Conservation (phyloP, 2,113 vertebrate genomes). For the Crotalus tigris region DNA sequence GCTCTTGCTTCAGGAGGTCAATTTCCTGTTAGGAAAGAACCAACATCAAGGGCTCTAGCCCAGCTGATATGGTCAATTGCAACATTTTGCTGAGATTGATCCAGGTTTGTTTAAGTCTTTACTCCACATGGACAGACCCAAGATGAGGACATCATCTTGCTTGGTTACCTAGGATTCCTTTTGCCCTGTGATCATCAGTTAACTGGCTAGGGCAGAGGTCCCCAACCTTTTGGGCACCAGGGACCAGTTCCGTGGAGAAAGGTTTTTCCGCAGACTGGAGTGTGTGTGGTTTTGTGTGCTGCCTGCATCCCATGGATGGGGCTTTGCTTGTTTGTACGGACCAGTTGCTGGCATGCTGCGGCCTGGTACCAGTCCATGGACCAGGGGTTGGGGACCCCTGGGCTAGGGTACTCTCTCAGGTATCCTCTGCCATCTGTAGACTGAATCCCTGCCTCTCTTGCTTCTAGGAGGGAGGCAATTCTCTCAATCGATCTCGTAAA, state of each 20-base stretch:
- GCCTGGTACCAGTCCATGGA: no score
- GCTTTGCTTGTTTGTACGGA: no score
- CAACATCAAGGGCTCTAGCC: background rate
- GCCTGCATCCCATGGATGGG: no score
- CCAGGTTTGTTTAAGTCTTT: background rate
- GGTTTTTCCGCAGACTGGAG: no score
- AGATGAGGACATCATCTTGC: background rate
- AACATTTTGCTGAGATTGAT: background rate
- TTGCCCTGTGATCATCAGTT: background rate
- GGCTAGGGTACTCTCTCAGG: background rate
- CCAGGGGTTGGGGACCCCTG: no score
- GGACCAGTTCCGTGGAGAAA: no score
- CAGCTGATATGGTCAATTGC: background rate
- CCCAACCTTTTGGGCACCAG: no score
- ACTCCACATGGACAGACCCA: background rate
- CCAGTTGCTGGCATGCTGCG: no score
- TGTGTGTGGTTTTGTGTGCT: no score
- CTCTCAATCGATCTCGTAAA: background rate
- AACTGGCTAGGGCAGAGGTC: background rate
- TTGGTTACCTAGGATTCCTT: background rate
- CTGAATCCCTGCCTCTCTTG: background rate
- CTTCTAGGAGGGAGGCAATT: background rate
- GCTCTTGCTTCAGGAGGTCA: background rate
- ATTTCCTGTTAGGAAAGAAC: background rate
- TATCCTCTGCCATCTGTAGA: background rate